These are phyloP conservation scores for Tetropium fuscum DNA, from an alignment of 2,888 invertebrate species.

Conservation along the genomic window DNA sequence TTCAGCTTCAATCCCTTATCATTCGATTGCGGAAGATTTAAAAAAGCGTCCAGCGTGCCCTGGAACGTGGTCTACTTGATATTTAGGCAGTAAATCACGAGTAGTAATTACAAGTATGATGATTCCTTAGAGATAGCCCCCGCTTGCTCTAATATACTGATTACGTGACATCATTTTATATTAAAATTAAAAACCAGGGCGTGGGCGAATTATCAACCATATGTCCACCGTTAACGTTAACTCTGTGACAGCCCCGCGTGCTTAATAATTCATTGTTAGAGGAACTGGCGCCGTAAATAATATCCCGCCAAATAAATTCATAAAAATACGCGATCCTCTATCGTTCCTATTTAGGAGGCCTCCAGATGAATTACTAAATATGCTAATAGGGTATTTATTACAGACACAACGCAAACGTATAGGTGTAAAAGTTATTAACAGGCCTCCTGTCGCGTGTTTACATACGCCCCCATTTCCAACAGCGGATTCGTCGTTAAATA, in stretches of 20 bases:
- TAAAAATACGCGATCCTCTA: slow-evolving; percentile 7
- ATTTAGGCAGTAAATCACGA: slow-evolving; percentile 56
- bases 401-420: no score
- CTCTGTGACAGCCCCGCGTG: slow-evolving; percentile 26
- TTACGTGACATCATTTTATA: slow-evolving; percentile 64
- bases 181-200: slow-evolving; percentile 63
- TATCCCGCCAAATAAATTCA: slow-evolving; percentile 14
- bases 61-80: slow-evolving; percentile 31
- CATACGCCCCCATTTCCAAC: no score
- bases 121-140: slow-evolving; percentile 61
- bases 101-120: slow-evolving; percentile 60
- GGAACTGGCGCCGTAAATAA: slow-evolving; percentile 31
- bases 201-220: slow-evolving; percentile 44
- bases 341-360: neutral
- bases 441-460: no score
- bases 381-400: no score
- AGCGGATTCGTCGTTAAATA: no score
- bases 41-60: slow-evolving; percentile 25
- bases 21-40: no score
- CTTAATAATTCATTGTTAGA: slow-evolving; percentile 35
- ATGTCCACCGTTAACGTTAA: slow-evolving; percentile 33
- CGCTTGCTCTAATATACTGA: slow-evolving; percentile 61
- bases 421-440: no score
- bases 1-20: no score
- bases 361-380: neutral